These are phyloP conservation scores for Pachydiplax longipennis DNA, from an alignment of 2,888 invertebrate genomes.

Conservation along the genomic window DNA sequence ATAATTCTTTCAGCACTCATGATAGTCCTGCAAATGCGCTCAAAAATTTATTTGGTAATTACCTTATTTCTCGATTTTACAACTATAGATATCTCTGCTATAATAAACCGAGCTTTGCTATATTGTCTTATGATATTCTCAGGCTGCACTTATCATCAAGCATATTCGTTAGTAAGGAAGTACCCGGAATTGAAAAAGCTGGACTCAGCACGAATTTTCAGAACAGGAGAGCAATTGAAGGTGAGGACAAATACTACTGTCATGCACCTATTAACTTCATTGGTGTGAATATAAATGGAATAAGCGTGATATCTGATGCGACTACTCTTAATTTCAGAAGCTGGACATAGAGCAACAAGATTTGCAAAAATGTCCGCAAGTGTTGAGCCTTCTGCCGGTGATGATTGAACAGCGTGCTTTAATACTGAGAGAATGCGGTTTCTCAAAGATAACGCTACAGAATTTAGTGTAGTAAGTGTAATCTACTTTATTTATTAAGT, in stretches of 20 bases:
- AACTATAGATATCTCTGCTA: not conserved
- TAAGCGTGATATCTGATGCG: not conserved
- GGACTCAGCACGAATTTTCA: not conserved
- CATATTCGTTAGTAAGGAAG: not conserved
- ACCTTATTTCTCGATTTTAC: not conserved
- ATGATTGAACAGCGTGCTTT: not conserved
- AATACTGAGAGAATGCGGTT: not conserved
- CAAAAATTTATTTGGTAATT: not conserved
- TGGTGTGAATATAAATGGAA: not conserved
- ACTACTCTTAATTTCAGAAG: not conserved
- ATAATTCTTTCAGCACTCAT: not conserved
- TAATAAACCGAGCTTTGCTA: not conserved
- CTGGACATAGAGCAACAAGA: not conserved
- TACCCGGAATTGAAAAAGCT: not conserved
- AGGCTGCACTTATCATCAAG: not conserved
- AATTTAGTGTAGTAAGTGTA: not conserved
- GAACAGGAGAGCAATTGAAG: not conserved
- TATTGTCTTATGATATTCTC: not conserved
- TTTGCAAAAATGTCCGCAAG: not conserved
- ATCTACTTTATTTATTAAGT: not conserved
- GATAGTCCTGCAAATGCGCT: not conserved
- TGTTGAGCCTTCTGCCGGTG: not conserved
- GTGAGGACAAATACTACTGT: not conserved
- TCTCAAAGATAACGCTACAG: not conserved
- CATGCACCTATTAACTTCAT: not conserved